Base-by-base conservation (phyloP, 2,888 invertebrate genomes). In the Yponomeuta malinellus region DNA sequence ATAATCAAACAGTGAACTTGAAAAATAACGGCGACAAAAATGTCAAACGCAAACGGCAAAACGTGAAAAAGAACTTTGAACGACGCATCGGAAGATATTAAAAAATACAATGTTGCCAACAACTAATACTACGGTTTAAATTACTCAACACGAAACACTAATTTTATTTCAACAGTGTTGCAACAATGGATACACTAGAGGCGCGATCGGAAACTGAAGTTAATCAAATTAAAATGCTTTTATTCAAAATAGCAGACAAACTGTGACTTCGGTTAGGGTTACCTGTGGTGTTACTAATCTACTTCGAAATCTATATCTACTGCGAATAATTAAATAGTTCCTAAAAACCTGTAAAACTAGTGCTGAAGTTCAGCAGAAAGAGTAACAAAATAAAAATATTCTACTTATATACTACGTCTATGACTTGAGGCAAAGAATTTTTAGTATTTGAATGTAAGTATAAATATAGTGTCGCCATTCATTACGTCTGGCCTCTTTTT, bases 11-110 rank as follows among this genome's bases (percentile, higher is more conserved):
- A 71, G 66, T 37, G 65, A 66, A 73, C 75, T 78, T 72, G 72
- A 78, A 77, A 77, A 78, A 75, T 77, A 77, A 78, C 76, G 74
- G 73, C 63, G 73, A 63, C 52, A 73, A 70, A 63, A 71, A 29
- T 43, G 43, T 43, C 43, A 59, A 59, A 59, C 4, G 52, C 65
- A 12, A 12, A 67, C 68, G 48, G 73, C 59, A 48, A 73, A 73
- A 72, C 73, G 73, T 73, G 73, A 73, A 77, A 78, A 78, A 76
- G 23, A 23, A 23, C 23, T 0, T 1, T 1, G 78, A 71, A 12
- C 72, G 71, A 72, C 72, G 73, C 74, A 77, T 23, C 23, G 23
- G 75, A 74, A 74, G 76, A 71, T 4, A 33, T 5, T 2, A 69
- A 65, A 70, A 70, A 72, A 37, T 10, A 10, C 48, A 70, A 52